Evolutionary conservation across 2,113 vertebrate genomes (phyloP).

Genomic region (Lycaon pictus): DNA sequence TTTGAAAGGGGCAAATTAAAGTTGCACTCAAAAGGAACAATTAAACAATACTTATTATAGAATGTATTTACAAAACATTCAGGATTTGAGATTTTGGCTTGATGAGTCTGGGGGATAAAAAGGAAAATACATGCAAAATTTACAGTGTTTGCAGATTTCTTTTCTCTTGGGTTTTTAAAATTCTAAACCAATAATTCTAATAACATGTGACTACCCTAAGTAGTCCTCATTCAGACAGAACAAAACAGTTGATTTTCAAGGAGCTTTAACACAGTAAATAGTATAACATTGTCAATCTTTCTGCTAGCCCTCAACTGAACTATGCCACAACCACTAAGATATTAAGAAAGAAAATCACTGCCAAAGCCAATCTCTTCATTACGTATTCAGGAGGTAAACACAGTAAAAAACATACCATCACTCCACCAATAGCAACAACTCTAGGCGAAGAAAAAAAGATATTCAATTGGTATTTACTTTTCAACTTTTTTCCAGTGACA

Average conservation of each 20-base stretch:
- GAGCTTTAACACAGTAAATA: background rate
- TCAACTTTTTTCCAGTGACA: background rate
- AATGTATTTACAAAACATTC: slow-evolving; percentile 4
- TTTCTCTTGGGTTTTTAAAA: slow-evolving; percentile 1
- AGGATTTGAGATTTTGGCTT: background rate
- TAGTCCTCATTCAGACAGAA: background rate
- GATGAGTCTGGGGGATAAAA: background rate
- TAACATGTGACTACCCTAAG: background rate
- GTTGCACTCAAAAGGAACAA: background rate
- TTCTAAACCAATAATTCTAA: background rate
- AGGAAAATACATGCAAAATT: background rate
- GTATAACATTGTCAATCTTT: background rate
- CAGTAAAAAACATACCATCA: background rate
- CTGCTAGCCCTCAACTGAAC: background rate
- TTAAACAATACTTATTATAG: background rate
- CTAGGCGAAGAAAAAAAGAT: background rate
- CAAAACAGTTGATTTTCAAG: background rate
- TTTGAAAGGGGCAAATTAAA: background rate
- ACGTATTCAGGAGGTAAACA: background rate
- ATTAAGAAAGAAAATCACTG: background rate
- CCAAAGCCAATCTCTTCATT: background rate
- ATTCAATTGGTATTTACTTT: background rate
- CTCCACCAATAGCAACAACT: background rate
- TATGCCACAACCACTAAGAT: background rate
- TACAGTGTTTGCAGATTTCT: background rate